Evolutionary conservation across 1,140 invertebrate genomes (phyloP).

Genomic region (Drosophila biarmipes): DNA sequence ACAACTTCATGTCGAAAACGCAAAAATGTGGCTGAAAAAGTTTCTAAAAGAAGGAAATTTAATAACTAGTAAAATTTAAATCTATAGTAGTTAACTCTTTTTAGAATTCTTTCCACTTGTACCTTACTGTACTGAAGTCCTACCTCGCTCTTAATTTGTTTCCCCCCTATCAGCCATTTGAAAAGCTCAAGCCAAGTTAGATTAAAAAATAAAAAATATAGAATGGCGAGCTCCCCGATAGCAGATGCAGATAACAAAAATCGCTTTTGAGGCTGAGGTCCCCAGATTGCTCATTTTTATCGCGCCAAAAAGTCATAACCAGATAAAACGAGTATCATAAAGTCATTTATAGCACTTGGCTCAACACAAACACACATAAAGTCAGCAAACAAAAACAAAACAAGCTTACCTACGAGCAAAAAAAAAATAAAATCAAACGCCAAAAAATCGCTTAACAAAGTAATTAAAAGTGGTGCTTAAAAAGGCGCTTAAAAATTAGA

Average conservation of each 20-base stretch:
- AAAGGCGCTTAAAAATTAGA: constrained; percentile 16
- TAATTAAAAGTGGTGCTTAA: constrained; percentile 12
- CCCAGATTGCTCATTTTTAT: constrained; percentile 2
- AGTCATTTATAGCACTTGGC: constrained; percentile 19
- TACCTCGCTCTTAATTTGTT: neutral
- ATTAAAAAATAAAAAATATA: neutral
- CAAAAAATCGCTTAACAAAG: constrained; percentile 7
- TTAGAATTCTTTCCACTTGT: neutral
- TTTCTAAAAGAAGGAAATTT: neutral
- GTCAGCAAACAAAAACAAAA: constrained; percentile 19
- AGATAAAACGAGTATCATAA: constrained; percentile 27
- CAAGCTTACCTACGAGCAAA: neutral
- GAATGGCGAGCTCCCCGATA: neutral
- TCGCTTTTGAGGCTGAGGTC: neutral
- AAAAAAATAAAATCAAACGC: neutral
- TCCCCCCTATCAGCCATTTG: neutral
- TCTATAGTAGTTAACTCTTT: no score
- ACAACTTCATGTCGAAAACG: no score
- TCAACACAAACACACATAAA: neutral
- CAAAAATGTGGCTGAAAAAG: no score
- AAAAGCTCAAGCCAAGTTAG: constrained; percentile 1
- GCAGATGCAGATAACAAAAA: constrained; percentile 19
- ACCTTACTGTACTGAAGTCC: neutral
- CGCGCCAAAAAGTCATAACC: constrained; percentile 2
- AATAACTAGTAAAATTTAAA: neutral